Evolutionary conservation across 2,113 vertebrate genomes (phyloP), one percentile per base, ranked within the genome.

Genomic region (Bettongia penicillata): DNA sequence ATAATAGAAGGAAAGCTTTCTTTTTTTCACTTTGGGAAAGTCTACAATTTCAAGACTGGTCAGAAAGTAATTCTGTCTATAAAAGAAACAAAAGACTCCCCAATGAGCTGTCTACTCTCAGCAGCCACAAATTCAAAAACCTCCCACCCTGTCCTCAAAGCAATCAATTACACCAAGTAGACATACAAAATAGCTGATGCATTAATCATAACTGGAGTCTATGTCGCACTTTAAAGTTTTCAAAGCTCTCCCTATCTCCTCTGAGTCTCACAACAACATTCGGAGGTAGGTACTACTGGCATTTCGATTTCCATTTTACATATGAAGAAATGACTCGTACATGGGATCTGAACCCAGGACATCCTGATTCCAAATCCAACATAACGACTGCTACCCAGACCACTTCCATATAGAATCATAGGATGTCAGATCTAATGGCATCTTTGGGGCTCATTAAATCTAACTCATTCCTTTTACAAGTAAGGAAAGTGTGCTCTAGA

Each of bases 1-100:
- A 47, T 22, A 3, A 50, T 94, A 91, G 49, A 93, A 91, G 52
- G 22, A 93, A 93, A 91, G 28, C 25, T 3, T 31, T 55, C 55
- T 93, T 90, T 94, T 68, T 89, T 91, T 91, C 8, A 91, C 19
- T 84, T 84, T 84, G 52, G 28, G n/a, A 91, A 52, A 52, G 19
- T n/a, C 11, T 53, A 91, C 9, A 94, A 93, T 14, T 43, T 6
- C 53, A 53, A 10, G 25, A 51, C 28, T 92, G 8, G 50, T 91
- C 51, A 92, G 19, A 91, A 95, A 52, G 94, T 25, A 90, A 50
- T 90, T 91, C 55, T 77, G 52, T 53, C 47, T 48, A 84, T 89
- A 55, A 92, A 89, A 24, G 16, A 84, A 8, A 23, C 28, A 84
- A 90, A 68, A 90, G 68, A 92, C 22, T 51, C 51, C 11, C 53